These are phyloP conservation scores for Scomber colias DNA, from an alignment of 2,113 vertebrate species.

Conservation along the genomic window DNA sequence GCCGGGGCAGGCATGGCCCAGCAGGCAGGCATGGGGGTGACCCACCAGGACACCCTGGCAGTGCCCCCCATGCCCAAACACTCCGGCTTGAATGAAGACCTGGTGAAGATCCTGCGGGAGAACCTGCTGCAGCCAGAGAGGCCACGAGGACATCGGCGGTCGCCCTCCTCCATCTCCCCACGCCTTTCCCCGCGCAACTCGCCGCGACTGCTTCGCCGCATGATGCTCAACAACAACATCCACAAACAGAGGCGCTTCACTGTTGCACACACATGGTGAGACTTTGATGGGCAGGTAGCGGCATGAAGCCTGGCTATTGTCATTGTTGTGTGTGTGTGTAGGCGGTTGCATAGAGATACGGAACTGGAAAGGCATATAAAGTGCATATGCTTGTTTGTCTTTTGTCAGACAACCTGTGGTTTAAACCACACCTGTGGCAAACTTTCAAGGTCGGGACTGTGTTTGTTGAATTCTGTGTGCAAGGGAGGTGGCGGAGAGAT, in stretches of 20 bases:
- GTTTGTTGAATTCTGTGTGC: slow-evolving; percentile 44
- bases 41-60: slow-evolving; percentile 90
- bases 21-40: slow-evolving; percentile 85
- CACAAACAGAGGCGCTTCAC: slow-evolving; percentile 97
- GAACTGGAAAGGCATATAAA: slow-evolving; percentile 7
- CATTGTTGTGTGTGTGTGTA: slow-evolving; percentile 4
- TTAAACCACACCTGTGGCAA: slow-evolving; percentile 56
- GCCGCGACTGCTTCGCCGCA: slow-evolving; percentile 93
- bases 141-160: slow-evolving; percentile 87
- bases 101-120: slow-evolving; percentile 95
- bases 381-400: slow-evolving; percentile 33
- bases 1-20: slow-evolving; percentile 93
- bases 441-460: slow-evolving; percentile 62
- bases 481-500: slow-evolving; percentile 10
- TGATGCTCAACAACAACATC: slow-evolving; percentile 95
- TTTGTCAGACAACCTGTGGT: slow-evolving; percentile 39
- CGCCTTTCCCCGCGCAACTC: slow-evolving; percentile 94
- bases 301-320: neutral
- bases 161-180: slow-evolving; percentile 91
- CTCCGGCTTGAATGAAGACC: slow-evolving; percentile 94
- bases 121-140: slow-evolving; percentile 97
- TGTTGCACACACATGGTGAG: slow-evolving; percentile 99
- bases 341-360: neutral
- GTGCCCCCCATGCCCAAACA: slow-evolving; percentile 94
- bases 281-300: neutral